phyloP scores from a whole-genome alignment of 1,140 invertebrate species.

The Maniola jurtina region DNA sequence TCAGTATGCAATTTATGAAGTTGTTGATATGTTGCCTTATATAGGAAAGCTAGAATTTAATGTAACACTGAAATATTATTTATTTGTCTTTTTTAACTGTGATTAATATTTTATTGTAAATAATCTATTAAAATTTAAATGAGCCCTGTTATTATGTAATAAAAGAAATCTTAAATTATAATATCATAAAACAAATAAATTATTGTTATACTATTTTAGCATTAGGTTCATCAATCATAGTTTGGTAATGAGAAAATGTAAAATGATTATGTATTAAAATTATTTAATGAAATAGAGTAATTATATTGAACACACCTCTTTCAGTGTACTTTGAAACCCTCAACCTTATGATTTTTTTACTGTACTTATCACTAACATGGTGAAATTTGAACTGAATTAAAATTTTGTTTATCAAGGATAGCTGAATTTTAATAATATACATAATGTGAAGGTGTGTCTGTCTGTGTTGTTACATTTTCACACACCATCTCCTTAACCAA shows the following conservation, averaged over 20 bases:
- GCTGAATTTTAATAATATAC: too few species aligned
- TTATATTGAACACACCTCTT: conserved; percentile 19
- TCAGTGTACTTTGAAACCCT: background rate
- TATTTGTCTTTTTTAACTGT: conserved; percentile 38
- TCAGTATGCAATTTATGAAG: background rate
- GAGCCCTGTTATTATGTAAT: conserved; percentile 20
- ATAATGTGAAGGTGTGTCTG: too few species aligned
- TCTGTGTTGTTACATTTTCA: too few species aligned
- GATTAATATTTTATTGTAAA: conserved; percentile 41
- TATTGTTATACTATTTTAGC: conserved; percentile 5
- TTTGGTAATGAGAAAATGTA: conserved; percentile 14
- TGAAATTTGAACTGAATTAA: too few species aligned
- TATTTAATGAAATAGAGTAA: conserved; percentile 34
- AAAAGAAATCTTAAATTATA: conserved; percentile 14
- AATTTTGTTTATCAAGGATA: too few species aligned
- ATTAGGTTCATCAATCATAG: conserved; percentile 12
- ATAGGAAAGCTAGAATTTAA: conserved; percentile 34
- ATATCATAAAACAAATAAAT: conserved; percentile 10
- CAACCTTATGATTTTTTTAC: too few species aligned
- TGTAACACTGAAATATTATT: conserved; percentile 18
- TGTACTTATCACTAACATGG: too few species aligned
- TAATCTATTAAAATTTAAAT: conserved; percentile 29
- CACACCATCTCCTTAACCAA: too few species aligned
- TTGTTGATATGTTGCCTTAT: conserved; percentile 30
- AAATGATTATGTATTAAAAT: conserved; percentile 21